Base-by-base conservation (phyloP, 2,888 invertebrate genomes). In the Cancer borealis region DNA sequence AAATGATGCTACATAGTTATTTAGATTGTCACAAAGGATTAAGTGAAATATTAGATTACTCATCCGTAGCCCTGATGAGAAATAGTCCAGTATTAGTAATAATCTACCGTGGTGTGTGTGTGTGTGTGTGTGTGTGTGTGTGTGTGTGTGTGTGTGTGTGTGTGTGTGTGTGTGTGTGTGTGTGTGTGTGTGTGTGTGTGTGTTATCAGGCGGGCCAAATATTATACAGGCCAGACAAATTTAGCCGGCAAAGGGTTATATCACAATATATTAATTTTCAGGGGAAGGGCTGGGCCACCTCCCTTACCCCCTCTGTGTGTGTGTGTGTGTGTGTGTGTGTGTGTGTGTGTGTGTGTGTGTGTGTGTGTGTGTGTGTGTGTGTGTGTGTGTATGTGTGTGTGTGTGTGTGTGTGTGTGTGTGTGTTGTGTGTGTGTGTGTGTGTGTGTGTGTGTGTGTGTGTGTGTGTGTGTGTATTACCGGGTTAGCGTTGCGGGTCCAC, bases 401-500 rank as follows among this genome's bases (percentile, higher is more conserved):
- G 73, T 14, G 96, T 96, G 21, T n/a, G 79, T 79, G 21, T 79
- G 79, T 66, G 66, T 49, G 66, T 66, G 54, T 54, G 5, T 54
- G 54, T 12, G 5, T 66, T 66, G 21, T 66, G 3, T 66, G 66
- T 54, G n/a, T 66, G n/a, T 26, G 73, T n/a, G n/a, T 73, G 73
- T n/a, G 73, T 73, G 73, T 73, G 73, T 66, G 66, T 66, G 21
- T 45, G n/a, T 39, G 21, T 14, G 26, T 39, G 21, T 79, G 14
- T 79, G 12, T 45, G 21, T 45, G 14, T 30, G 6, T 96, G 96
- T 96, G 73, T 14, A 96, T 96, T 6, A 97, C 96, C 0, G 97
- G 96, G 96, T 97, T 97, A 14, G 97, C 97, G 96, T 98, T 98
- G 96, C 97, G 98, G 92, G 97, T 97, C 98, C 98, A 98, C 92